Base-by-base conservation (phyloP, 2,113 vertebrate genomes). In the Neomonachus schauinslandi region DNA sequence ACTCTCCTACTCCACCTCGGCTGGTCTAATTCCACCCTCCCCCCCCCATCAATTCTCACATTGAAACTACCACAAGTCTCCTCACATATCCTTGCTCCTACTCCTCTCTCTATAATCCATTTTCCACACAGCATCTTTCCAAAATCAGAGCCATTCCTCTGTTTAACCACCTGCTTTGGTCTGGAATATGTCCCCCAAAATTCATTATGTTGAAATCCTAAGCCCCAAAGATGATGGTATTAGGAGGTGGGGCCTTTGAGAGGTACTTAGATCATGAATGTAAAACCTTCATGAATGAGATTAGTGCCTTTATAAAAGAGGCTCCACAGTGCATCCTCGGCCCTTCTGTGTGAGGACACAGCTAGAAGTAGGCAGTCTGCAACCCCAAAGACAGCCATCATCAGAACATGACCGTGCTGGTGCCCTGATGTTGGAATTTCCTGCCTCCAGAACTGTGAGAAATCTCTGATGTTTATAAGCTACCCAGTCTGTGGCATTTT, bases 91-190 rank as follows among this genome's bases (percentile, higher is more conserved):
- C 31, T 86, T 36, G 33, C 72, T 89, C 87, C 81, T 63, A 59
- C 22, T 79, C 63, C 77, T 59, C 53, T 89, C 46, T 93, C 90
- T 61, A 26, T 22, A 65, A 88, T 53, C 84, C 55, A 53, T 24
- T 81, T n/a, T 92, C 36, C 42, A 42, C 16, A 63, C 18, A 80
- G n/a, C 85, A 94, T 80, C 88, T 97, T 91, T 79, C 87, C 59
- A 42, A 65, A 91, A 93, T 49, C 39, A 36, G 18, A 46, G 2
- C 22, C n/a, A 24, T 46, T 93, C 18, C 24, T 74, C 24, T 28
- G 11, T 55, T 84, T 49, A 72, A 21, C 28, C 28, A 39, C 11
- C 33, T 89, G 65, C 77, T 39, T 72, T 72, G 28, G n/a, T 67
- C 81, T 77, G 67, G 18, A 36, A 49, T 55, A 36, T 53, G 28